These are phyloP conservation scores for Coenonympha arcania DNA, from an alignment of 2,888 invertebrate genomes.

Conservation along the genomic window DNA sequence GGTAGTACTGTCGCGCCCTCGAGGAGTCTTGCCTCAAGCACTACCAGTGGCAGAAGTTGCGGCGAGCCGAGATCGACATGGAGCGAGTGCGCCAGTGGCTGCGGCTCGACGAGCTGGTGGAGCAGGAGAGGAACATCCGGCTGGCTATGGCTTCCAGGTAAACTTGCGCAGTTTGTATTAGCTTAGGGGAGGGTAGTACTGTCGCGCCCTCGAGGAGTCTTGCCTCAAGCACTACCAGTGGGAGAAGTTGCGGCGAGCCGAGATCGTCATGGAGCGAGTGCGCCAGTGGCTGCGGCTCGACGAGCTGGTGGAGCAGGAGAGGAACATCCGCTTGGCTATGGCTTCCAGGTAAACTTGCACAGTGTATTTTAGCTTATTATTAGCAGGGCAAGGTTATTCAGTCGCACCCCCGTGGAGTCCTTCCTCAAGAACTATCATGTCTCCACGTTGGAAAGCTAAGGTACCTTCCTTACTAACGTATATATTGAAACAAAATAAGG, in stretches of 20 bases:
- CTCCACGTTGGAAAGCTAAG: too few relatives aligned
- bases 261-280: constrained; percentile 95
- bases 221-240: constrained; percentile 95
- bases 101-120: constrained; percentile 92
- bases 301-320: constrained; percentile 93
- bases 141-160: constrained; percentile 76
- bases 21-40: constrained; percentile 94
- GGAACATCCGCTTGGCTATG: constrained; percentile 84
- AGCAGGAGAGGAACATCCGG: constrained; percentile 92
- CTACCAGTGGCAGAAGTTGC: constrained; percentile 95
- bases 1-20: constrained; percentile 70
- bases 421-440: constrained; percentile 94
- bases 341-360: constrained; percentile 57
- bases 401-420: constrained; percentile 85
- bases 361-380: not conserved
- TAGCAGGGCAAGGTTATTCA: not conserved
- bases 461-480: too few relatives aligned
- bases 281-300: constrained; percentile 95
- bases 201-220: constrained; percentile 85
- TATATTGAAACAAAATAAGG: too few relatives aligned
- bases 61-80: constrained; percentile 95
- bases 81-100: constrained; percentile 94
- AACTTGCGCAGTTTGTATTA: not conserved
- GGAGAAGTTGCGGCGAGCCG: constrained; percentile 95
- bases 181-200: not conserved